Evolutionary conservation across 2,797 vertebrate genomes (phyloP).

Genomic region (Alfaro cultratus): DNA sequence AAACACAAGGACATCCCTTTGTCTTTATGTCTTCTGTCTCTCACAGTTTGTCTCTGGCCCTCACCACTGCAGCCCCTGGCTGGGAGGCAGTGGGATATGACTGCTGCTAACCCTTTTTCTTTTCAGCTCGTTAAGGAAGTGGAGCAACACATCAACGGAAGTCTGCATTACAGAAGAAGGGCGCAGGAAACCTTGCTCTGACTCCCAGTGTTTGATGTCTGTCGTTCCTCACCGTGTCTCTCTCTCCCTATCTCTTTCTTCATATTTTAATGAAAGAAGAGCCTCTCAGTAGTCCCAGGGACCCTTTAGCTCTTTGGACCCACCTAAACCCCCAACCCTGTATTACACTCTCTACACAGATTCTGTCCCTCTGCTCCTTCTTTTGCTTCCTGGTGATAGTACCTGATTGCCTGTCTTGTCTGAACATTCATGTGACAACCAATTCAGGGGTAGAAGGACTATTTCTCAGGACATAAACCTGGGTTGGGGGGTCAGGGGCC

Average conservation of each 20-base stretch:
- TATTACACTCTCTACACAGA: constrained; percentile 35
- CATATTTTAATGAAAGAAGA: constrained; percentile 54
- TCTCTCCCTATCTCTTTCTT: constrained; percentile 45
- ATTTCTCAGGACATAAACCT: constrained; percentile 56
- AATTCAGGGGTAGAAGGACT: constrained; percentile 54
- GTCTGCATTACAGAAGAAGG: constrained; percentile 30
- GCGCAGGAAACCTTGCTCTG: constrained; percentile 39
- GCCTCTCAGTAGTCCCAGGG: constrained; percentile 48
- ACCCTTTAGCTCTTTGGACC: constrained; percentile 48
- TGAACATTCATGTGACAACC: constrained; percentile 85
- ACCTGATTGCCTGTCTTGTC: constrained; percentile 99
- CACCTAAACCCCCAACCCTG: constrained; percentile 36
- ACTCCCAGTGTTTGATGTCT: constrained; percentile 38
- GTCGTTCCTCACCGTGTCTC: constrained; percentile 29
- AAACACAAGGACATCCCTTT: constrained; percentile 37
- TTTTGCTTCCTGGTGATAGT: constrained; percentile 91
- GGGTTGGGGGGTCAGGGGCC: constrained; percentile 35
- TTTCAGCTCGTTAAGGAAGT: constrained; percentile 64
- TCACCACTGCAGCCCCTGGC: constrained; percentile 17
- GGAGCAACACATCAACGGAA: constrained; percentile 22
- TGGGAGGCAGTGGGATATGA: constrained; percentile 22
- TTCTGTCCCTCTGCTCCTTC: constrained; percentile 47
- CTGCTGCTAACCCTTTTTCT: constrained; percentile 59
- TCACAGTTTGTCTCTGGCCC: constrained; percentile 21
- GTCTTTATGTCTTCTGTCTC: constrained; percentile 27